Percentiles rank a stretch among this genome's conserved stretches.
Evolutionary conservation across 1,140 invertebrate species (phyloP).

Genomic region (Psix sp.): DNA sequence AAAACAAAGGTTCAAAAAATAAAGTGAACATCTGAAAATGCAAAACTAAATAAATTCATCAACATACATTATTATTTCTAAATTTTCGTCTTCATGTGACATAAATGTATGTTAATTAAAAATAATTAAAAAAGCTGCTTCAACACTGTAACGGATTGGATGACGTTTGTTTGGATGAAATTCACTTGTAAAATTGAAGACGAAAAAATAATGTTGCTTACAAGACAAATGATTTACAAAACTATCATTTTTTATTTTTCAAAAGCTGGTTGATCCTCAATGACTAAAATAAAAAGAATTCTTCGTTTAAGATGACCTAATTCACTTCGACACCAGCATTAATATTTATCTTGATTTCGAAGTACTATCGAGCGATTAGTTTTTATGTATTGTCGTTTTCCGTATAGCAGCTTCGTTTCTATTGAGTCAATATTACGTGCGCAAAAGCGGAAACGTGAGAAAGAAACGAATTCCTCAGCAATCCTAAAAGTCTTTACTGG

Average conservation of each 20-base stretch:
- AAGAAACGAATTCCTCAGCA: conserved; percentile 13
- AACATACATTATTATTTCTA: too few relatives aligned
- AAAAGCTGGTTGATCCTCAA: too few relatives aligned
- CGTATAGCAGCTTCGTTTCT: conserved; percentile 1
- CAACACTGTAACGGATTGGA: too few relatives aligned
- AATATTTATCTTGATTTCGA: conserved; percentile 12
- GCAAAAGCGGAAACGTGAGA: conserved; percentile 2
- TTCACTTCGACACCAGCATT: conserved; percentile 2
- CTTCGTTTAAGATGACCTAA: neutral
- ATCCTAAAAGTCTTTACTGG: neutral
- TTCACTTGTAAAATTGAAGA: neutral
- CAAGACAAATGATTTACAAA: too few relatives aligned
- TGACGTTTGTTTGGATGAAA: neutral
- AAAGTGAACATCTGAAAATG: too few relatives aligned
- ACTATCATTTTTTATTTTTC: too few relatives aligned
- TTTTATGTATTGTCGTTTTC: conserved; percentile 25
- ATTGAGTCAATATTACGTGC: conserved; percentile 1
- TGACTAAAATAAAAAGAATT: too few relatives aligned
- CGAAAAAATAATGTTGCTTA: neutral
- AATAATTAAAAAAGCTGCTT: too few relatives aligned
- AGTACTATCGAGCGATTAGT: conserved; percentile 10
- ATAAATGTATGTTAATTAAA: too few relatives aligned
- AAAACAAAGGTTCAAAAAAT: too few relatives aligned
- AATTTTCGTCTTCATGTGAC: too few relatives aligned
- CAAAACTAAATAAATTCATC: too few relatives aligned